Percentiles rank a stretch among this genome's conserved stretches.
phyloP scores from a whole-genome alignment of 1,140 invertebrate genomes.

The Ditylenchus dipsaci region DNA sequence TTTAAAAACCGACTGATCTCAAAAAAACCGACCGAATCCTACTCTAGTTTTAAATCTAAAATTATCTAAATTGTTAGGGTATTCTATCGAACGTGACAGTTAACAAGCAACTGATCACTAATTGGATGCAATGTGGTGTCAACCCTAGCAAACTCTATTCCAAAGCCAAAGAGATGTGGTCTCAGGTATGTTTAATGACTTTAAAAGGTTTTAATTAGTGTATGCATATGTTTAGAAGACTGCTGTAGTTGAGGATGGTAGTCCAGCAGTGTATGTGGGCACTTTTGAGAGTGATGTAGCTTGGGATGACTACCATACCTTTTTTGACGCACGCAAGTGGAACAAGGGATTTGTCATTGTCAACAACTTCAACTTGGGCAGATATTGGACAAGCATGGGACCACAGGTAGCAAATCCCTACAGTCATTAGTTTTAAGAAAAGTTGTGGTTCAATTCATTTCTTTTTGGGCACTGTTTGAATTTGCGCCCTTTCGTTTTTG shows the following conservation, averaged over 20 bases:
- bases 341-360: conserved; percentile 22
- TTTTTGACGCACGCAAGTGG: conserved; percentile 23
- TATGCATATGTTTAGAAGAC: background rate
- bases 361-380: conserved; percentile 33
- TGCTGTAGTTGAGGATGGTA: background rate
- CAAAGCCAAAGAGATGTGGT: background rate
- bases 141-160: conserved; percentile 9
- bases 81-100: background rate
- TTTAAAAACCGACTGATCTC: too few species aligned
- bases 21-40: too few species aligned
- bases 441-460: too few species aligned
- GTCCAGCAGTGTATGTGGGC: background rate
- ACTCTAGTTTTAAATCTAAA: too few species aligned
- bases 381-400: conserved; percentile 29
- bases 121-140: conserved; percentile 32
- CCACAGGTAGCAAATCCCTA: conserved; percentile 20
- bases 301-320: conserved; percentile 17
- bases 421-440: too few species aligned
- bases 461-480: too few species aligned
- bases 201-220: background rate
- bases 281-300: conserved; percentile 14
- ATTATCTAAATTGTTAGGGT: background rate
- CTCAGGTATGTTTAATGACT: background rate
- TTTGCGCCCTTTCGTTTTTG: too few species aligned
- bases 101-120: background rate